Base-by-base conservation (phyloP, 2,797 vertebrate genomes). In the Microhierax caerulescens region DNA sequence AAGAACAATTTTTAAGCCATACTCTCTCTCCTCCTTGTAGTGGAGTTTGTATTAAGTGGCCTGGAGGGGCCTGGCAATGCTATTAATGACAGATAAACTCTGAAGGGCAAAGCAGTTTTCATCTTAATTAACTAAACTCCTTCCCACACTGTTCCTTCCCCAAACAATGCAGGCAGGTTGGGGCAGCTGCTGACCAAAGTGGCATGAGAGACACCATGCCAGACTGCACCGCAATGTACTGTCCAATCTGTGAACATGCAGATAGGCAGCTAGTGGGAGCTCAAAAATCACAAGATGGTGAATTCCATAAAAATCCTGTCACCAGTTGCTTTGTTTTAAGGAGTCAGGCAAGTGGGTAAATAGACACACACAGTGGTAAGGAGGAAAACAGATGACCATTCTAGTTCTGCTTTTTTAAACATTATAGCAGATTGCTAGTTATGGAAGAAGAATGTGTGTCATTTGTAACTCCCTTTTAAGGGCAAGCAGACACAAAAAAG, bases 391-490 rank as follows among this genome's bases (percentile, higher is more conserved):
- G 67, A 67, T 30, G 23, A 65, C 65, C 93, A 56, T 24, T 47
- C 60, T n/a, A 28, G 28, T 68, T 93, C 76, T 76, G 50, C 48
- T 51, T 57, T 92, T 84, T 78, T 22, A 94, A 73, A 86, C 60
- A 22, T 57, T 54, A 63, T n/a, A 77, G 77, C 39, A 92, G 74
- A 81, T 68, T 80, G 80, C 96, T 96, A 50, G 77, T 95, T 95
- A 97, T 95, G 95, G 96, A 92, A 96, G 81, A 94, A 95, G 94
- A 95, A 94, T 91, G 88, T 12, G 34, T 89, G 37, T 76, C 63
- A 88, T 94, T 53, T 51, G 11, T 60, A 85, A 77, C 84, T 91
- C 93, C 92, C 95, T 97, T 96, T 92, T 96, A 97, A 68, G 80
- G 96, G 36, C 94, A 97, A 93, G 92, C 16, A 93, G 70, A 67